A percentile compares a stretch with the other conserved stretches of the same genome.
phyloP scores from a whole-genome alignment of 2,888 invertebrate species.

The Drosophila anceps region DNA sequence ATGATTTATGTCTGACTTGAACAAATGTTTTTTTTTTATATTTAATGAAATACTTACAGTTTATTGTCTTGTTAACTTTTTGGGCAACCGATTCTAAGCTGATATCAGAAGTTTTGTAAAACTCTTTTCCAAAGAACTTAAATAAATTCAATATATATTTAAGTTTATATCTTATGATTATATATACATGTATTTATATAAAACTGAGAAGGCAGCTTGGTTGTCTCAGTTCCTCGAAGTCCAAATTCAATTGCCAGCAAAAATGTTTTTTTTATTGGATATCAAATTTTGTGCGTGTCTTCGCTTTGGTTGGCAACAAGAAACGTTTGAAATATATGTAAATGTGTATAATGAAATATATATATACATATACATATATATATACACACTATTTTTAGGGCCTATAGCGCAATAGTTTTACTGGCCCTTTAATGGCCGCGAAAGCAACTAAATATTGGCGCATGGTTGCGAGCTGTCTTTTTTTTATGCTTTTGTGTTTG shows the following conservation, averaged over 20 bases:
- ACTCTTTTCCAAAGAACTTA: too few species aligned
- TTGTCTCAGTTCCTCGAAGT: background rate
- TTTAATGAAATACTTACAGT: too few species aligned
- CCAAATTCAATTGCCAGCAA: background rate
- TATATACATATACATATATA: slow-evolving; percentile 44
- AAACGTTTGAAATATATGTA: slow-evolving; percentile 45
- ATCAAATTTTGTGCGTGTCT: slow-evolving; percentile 31
- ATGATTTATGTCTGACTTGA: too few species aligned
- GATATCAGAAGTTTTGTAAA: too few species aligned
- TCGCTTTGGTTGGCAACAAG: slow-evolving; percentile 27
- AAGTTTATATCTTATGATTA: too few species aligned
- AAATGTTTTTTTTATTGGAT: slow-evolving; percentile 9
- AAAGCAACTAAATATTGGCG: slow-evolving; percentile 40
- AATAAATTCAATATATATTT: too few species aligned
- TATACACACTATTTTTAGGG: slow-evolving; percentile 25
- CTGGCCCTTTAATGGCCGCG: slow-evolving; percentile 60
- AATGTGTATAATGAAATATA: slow-evolving; percentile 26
- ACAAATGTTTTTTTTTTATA: too few species aligned
- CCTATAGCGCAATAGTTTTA: slow-evolving; percentile 25
- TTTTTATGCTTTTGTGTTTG: slow-evolving; percentile 6
- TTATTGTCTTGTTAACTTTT: too few species aligned
- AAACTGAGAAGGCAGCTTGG: too few species aligned
- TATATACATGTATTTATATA: too few species aligned
- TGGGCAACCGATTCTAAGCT: too few species aligned
- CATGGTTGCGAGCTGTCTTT: slow-evolving; percentile 46